Evolutionary conservation across 2,888 invertebrate species (phyloP).

Genomic region (Ecliptopera silaceata): DNA sequence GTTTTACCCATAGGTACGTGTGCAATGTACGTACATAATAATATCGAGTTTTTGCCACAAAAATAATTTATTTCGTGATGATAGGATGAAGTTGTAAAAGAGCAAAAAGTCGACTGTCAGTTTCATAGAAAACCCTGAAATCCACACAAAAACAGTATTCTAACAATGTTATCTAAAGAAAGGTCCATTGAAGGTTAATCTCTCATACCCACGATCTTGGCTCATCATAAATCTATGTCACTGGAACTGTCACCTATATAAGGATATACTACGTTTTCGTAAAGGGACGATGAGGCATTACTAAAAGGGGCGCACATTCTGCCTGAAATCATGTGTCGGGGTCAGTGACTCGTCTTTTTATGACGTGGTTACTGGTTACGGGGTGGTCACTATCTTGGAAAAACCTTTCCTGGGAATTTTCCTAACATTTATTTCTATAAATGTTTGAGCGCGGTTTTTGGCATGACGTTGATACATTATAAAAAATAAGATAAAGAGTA

Average conservation of each 20-base stretch:
- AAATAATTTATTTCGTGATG: no score
- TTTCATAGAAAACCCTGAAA: not conserved
- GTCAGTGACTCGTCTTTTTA: slow-evolving; percentile 23
- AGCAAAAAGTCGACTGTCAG: not conserved
- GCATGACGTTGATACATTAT: not conserved
- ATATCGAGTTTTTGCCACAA: no score
- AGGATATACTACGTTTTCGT: slow-evolving; percentile 28
- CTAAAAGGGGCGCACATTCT: slow-evolving; percentile 26
- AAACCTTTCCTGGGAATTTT: not conserved
- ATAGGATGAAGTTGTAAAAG: not conserved
- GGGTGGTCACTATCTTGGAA: slow-evolving; percentile 14
- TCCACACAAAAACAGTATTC: slow-evolving; percentile 6
- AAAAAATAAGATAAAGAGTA: no score
- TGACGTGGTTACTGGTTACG: slow-evolving; percentile 8
- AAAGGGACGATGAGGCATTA: slow-evolving; percentile 25
- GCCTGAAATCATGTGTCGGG: slow-evolving; percentile 18
- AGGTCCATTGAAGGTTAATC: slow-evolving; percentile 27
- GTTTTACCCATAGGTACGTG: no score
- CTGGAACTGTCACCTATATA: slow-evolving; percentile 26
- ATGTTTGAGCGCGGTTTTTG: not conserved
- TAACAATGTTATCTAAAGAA: slow-evolving; percentile 24
- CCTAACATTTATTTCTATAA: not conserved
- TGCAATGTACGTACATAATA: no score
- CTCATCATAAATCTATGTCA: slow-evolving; percentile 28
- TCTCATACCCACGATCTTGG: slow-evolving; percentile 23